A percentile compares a stretch with the other conserved stretches of the same genome.
Evolutionary conservation across 2,113 vertebrate genomes (phyloP).

Genomic region (Aegithalos caudatus): DNA sequence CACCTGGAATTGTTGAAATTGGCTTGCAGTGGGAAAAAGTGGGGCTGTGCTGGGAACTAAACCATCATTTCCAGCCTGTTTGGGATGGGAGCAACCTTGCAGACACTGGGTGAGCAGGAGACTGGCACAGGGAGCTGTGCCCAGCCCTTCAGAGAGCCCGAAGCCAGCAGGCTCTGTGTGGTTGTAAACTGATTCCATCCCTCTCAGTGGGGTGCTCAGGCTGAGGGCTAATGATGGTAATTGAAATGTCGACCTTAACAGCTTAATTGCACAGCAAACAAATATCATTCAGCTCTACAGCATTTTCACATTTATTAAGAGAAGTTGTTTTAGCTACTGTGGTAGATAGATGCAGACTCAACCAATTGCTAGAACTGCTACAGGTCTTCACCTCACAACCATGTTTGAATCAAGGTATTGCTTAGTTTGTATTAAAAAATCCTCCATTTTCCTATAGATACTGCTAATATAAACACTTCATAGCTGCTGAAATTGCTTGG

Average conservation of each 20-base stretch:
- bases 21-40: neutral
- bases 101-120: neutral
- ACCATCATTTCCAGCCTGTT: neutral
- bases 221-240: slow-evolving; percentile 10
- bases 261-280: slow-evolving; percentile 21
- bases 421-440: neutral
- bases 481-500: neutral
- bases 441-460: neutral
- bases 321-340: neutral
- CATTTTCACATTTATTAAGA: neutral
- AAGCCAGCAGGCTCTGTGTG: neutral
- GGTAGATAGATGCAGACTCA: neutral
- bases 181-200: neutral
- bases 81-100: neutral
- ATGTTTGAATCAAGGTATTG: neutral
- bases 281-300: neutral
- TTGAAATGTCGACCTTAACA: neutral
- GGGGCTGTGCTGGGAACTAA: neutral
- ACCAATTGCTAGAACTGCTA: neutral
- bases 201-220: neutral
- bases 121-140: fast-evolving
- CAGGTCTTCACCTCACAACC: neutral
- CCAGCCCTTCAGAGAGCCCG: neutral
- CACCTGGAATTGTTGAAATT: neutral
- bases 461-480: neutral